These are phyloP conservation scores for Rallus crepitans DNA, from an alignment of 2,797 vertebrate genomes.

Conservation along the genomic window DNA sequence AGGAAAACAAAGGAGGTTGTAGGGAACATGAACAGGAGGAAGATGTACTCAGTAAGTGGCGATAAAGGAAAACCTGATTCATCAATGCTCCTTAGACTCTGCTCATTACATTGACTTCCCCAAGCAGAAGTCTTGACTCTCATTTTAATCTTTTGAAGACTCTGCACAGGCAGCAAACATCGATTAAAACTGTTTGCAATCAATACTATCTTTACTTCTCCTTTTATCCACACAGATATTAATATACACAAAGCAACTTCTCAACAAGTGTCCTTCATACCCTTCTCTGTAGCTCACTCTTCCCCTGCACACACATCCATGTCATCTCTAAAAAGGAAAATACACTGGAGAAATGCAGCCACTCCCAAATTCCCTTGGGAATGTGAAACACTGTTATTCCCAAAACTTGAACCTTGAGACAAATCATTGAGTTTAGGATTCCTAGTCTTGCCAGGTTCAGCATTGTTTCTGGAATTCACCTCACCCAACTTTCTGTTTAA, in stretches of 20 bases:
- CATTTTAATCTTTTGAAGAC: not conserved
- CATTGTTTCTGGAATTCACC: slow-evolving; percentile 1
- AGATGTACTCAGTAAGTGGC: not conserved
- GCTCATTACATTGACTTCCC: not conserved
- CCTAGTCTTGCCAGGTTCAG: slow-evolving; percentile 49
- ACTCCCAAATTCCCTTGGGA: slow-evolving; percentile 59
- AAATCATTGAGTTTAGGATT: slow-evolving; percentile 60
- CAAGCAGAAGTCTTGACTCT: not conserved
- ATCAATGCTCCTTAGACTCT: not conserved
- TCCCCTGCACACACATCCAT: fast-evolving
- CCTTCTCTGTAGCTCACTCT: not conserved
- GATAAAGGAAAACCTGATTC: not conserved
- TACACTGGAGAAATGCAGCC: slow-evolving; percentile 37
- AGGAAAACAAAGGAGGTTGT: not conserved
- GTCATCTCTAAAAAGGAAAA: slow-evolving; percentile 35
- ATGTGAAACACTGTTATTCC: slow-evolving; percentile 60
- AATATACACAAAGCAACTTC: not conserved
- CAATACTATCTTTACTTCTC: not conserved
- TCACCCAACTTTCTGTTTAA: slow-evolving; percentile 38
- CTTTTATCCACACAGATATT: not conserved
- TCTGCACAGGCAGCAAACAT: not conserved
- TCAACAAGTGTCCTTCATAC: not conserved
- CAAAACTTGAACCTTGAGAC: slow-evolving; percentile 64
- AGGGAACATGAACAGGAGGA: not conserved
- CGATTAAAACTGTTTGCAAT: not conserved